Percentiles rank a stretch among this genome's conserved stretches.
phyloP scores from a whole-genome alignment of 2,888 invertebrate species.

The Catocala nupta region DNA sequence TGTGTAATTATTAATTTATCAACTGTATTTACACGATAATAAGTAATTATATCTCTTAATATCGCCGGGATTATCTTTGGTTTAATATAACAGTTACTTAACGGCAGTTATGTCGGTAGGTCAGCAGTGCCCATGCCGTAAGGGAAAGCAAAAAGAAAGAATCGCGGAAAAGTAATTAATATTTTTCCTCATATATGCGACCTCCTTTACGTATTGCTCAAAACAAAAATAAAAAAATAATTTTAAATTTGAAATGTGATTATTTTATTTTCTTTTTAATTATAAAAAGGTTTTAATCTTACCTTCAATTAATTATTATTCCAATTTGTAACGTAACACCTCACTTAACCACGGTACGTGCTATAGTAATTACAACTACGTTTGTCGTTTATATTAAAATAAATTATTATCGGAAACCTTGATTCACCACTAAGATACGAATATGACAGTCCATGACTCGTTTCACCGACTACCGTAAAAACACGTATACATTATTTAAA shows the following conservation, averaged over 20 bases:
- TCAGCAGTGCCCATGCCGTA: not conserved
- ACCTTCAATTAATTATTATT: conserved; percentile 35
- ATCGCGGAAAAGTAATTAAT: not conserved
- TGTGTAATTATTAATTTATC: too few relatives aligned
- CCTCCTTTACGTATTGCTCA: not conserved
- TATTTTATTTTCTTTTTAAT: too few relatives aligned
- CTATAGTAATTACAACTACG: conserved; percentile 12
- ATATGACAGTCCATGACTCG: conserved; percentile 32
- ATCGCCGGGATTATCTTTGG: not conserved
- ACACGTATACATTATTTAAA: conserved; percentile 64
- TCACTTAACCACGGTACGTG: conserved; percentile 34
- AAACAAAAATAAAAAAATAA: not conserved
- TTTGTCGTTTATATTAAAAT: conserved; percentile 20
- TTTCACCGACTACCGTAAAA: conserved; percentile 59
- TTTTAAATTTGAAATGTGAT: too few relatives aligned
- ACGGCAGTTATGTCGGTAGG: conserved; percentile 2
- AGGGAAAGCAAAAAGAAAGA: not conserved
- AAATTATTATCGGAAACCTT: conserved; percentile 24
- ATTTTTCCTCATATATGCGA: too few relatives aligned
- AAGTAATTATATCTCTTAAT: not conserved
- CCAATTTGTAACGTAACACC: conserved; percentile 31
- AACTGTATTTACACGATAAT: too few relatives aligned
- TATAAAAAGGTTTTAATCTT: conserved; percentile 9
- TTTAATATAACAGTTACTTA: not conserved
- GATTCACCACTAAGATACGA: conserved; percentile 31